Evolutionary conservation across 92 coral and sea anemone genomes (phyloP), one percentile per base, ranked within the genome.

Genomic region (Muricea muricata): DNA sequence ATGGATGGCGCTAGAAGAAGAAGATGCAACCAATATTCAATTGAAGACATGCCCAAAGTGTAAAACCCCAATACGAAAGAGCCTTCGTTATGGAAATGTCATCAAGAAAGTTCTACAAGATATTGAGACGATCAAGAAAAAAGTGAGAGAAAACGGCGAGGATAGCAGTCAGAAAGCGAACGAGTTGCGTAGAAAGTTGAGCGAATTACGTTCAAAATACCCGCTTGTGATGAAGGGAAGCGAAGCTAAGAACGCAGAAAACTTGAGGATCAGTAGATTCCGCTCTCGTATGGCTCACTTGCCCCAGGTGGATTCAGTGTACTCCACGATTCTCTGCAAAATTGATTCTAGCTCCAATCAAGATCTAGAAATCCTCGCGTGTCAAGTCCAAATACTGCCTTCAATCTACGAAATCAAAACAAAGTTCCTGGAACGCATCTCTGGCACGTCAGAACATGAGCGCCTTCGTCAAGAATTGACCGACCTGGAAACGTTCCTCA

Each of bases 31-130:
- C 32, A 78, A 67, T 45, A 82, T 94, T 25, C 85, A 87, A 75
- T 86, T 93, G 54, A 94, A 91, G 83, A 74, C 78, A 24, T 94
- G 98, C 55, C 98, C 98, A 18, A 89, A 72, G 55, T 94, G 98
- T 71, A 91, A 79, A 75, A 94, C 97, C 23, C 94, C 97, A 15
- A 85, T 94, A 48, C 83, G 97, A 46, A 77, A 84, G 34, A 93
- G 92, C 78, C 82, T 80, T 76, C 94, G 98, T 28, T 94, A 94
- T 75, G 97, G 90, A 9, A 89, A 94, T 78, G 70, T 93, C 7
- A 92, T 94, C 54, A 94, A 91, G 78, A 85, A 57, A 65, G 70
- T 63, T 30, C 37, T 93, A 35, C 79, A 76, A n/a, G 96, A 93
- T 69, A 88, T 92, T 34, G 93, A 91, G 32, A 20, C 29, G 57